Conservation (phyloP, 2,797 vertebrate genomes). For the Momotus momota region DNA sequence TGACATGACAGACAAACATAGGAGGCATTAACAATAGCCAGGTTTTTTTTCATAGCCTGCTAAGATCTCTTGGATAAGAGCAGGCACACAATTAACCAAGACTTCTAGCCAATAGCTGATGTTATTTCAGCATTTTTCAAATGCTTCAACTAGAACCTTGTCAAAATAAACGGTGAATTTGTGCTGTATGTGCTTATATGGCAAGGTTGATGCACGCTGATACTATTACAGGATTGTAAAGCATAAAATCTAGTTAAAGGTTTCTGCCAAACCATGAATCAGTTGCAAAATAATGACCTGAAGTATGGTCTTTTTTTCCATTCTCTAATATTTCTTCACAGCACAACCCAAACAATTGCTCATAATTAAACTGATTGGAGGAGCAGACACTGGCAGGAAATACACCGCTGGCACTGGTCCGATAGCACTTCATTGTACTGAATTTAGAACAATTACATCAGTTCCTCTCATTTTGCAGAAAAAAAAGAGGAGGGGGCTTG, state of each 20-base stretch:
- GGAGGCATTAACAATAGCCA: constrained; percentile 50
- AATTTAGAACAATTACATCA: constrained; percentile 79
- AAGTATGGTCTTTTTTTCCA: constrained; percentile 82
- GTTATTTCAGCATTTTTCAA: constrained; percentile 78
- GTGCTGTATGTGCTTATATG: constrained; percentile 84
- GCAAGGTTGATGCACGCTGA: constrained; percentile 78
- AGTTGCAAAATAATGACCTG: constrained; percentile 77
- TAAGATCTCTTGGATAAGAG: constrained; percentile 54
- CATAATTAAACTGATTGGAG: constrained; percentile 83
- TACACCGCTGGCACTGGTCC: constrained; percentile 69
- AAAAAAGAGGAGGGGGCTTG: neutral
- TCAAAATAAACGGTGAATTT: constrained; percentile 79
- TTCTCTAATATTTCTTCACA: constrained; percentile 84
- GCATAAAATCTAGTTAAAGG: constrained; percentile 79
- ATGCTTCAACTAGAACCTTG: constrained; percentile 78
- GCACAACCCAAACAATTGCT: constrained; percentile 82
- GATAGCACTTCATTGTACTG: constrained; percentile 74
- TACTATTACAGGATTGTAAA: constrained; percentile 75
- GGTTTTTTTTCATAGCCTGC: constrained; percentile 49
- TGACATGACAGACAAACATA: constrained; percentile 48
- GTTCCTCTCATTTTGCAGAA: constrained; percentile 76
- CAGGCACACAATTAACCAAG: constrained; percentile 40
- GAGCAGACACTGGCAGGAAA: constrained; percentile 82
- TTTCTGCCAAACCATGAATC: constrained; percentile 85
- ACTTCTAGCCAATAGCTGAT: constrained; percentile 66